Evolutionary conservation across 1,140 invertebrate genomes (phyloP).

Genomic region (Eurosta solidaginis): DNA sequence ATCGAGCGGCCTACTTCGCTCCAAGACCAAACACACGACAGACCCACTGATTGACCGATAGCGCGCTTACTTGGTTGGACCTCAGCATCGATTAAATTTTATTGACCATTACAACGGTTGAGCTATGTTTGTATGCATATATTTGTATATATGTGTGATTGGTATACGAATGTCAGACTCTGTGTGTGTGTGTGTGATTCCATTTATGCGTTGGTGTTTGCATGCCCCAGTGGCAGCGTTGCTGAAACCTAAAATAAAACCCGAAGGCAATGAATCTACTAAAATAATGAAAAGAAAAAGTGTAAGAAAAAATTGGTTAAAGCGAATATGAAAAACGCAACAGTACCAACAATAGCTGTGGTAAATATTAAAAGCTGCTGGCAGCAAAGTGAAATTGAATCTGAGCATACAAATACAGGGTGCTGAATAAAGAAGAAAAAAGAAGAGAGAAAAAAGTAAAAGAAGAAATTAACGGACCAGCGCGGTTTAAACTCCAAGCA

Average conservation of each 20-base stretch:
- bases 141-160: background rate
- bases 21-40: background rate
- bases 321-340: conserved; percentile 2
- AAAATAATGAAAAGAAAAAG: background rate
- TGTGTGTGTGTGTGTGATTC: background rate
- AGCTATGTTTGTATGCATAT: background rate
- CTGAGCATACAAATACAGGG: too few relatives aligned
- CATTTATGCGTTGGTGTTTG: background rate
- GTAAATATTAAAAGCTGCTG: conserved; percentile 14
- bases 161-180: background rate
- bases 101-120: background rate
- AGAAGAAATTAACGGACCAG: too few relatives aligned
- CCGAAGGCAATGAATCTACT: background rate
- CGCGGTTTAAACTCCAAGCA: too few relatives aligned
- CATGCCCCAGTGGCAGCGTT: conserved; percentile 1
- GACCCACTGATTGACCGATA: background rate
- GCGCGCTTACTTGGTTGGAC: background rate
- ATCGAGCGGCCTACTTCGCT: background rate
- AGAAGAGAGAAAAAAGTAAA: too few relatives aligned
- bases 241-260: background rate
- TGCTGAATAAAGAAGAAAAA: too few relatives aligned
- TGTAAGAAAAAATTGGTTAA: background rate
- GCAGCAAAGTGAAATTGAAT: background rate
- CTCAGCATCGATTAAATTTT: conserved; percentile 16
- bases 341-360: background rate